Conservation (phyloP, 1,140 invertebrate species). For the Drosophila kohkoa region DNA sequence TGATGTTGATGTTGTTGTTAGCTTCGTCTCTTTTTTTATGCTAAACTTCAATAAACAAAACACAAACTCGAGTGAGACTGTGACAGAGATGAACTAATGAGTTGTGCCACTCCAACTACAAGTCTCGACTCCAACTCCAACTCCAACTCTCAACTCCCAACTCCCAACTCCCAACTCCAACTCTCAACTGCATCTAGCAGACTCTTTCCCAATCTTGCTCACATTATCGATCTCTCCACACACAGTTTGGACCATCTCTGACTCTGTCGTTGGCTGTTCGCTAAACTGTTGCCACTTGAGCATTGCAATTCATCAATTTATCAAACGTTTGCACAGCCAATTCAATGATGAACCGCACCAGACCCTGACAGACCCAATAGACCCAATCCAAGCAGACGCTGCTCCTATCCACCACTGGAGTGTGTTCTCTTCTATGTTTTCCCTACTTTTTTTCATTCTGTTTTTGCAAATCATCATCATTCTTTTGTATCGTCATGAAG, state of each 20-base stretch:
- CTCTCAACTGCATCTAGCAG: background rate
- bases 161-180: too few relatives aligned
- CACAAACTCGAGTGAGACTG: constrained; percentile 28
- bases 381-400: constrained; percentile 34
- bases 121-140: background rate
- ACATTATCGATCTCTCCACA: constrained; percentile 52
- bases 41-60: constrained; percentile 76
- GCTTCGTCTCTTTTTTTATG: constrained; percentile 51
- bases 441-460: background rate
- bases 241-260: background rate
- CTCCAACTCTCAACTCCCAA: too few relatives aligned
- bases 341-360: constrained; percentile 62
- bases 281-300: constrained; percentile 81
- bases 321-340: constrained; percentile 72
- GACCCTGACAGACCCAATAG: constrained; percentile 16
- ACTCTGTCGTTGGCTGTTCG: constrained; percentile 13
- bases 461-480: constrained; percentile 77
- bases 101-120: constrained; percentile 43
- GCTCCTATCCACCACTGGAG: constrained; percentile 31
- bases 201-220: constrained; percentile 2
- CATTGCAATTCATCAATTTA: constrained; percentile 75
- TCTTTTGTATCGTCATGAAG: constrained; percentile 74
- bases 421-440: constrained; percentile 17
- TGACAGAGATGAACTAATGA: constrained; percentile 49
- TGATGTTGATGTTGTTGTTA: constrained; percentile 1